Evolutionary conservation across 2,113 vertebrate genomes (phyloP).

Genomic region (Grallaria varia): DNA sequence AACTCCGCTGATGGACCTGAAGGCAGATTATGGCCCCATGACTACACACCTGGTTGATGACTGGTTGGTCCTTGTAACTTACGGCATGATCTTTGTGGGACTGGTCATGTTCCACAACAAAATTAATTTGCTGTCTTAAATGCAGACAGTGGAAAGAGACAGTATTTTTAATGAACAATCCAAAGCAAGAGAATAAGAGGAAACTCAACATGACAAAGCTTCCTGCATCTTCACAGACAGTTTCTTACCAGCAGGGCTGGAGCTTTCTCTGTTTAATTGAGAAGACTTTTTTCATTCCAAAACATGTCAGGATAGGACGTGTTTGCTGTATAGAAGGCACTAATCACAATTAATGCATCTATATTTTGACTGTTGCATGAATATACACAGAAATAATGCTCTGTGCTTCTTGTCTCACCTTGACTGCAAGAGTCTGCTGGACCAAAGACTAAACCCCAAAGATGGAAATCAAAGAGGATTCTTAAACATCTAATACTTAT

Average conservation of each 20-base stretch:
- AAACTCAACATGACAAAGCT: neutral
- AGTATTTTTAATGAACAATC: neutral
- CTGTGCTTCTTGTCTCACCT: neutral
- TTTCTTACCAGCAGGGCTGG: neutral
- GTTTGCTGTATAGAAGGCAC: neutral
- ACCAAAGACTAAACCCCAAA: neutral
- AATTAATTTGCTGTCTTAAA: neutral
- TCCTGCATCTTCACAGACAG: neutral
- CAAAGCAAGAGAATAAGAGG: neutral
- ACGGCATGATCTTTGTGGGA: accelerated
- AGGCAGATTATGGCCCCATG: neutral
- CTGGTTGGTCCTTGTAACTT: neutral
- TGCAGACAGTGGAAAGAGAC: neutral
- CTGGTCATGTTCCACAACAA: neutral
- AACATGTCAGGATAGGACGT: neutral
- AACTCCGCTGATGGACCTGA: neutral
- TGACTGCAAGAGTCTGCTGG: neutral
- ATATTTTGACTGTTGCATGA: neutral
- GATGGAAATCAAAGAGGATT: neutral
- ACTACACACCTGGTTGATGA: neutral
- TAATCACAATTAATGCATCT: neutral
- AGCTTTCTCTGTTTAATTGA: neutral
- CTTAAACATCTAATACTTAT: neutral
- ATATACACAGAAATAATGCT: neutral
- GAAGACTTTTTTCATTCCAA: neutral